Percentiles rank a stretch among this genome's conserved stretches.
Evolutionary conservation across 2,113 vertebrate species (phyloP).

Genomic region (Sisor rabdophorus): DNA sequence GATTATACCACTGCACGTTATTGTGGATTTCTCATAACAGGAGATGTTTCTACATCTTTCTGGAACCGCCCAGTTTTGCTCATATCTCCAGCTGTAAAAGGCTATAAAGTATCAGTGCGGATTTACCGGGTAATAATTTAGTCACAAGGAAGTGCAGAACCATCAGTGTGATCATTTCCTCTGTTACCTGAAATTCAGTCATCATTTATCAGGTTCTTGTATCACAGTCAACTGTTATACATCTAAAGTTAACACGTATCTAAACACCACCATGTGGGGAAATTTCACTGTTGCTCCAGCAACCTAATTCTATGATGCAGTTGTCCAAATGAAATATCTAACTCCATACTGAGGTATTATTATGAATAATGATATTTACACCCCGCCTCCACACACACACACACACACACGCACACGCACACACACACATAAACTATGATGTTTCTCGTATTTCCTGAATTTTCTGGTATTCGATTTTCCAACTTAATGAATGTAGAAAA

Average conservation of each 20-base stretch:
- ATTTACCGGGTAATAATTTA: not conserved
- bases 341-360: not conserved
- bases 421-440: not conserved
- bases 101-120: not conserved
- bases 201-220: not conserved
- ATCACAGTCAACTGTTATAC: not conserved
- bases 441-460: not conserved
- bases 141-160: no score
- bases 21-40: not conserved
- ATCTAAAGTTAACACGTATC: slow-evolving; percentile 22
- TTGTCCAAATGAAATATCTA: not conserved
- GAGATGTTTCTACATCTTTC: not conserved
- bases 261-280: not conserved
- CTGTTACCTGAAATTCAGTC: not conserved
- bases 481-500: slow-evolving; percentile 15
- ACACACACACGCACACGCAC: no score
- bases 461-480: not conserved
- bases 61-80: no score
- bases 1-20: no score
- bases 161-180: not conserved
- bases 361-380: not conserved
- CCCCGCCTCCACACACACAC: not conserved
- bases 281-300: not conserved
- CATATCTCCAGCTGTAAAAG: not conserved
- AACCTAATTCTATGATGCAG: not conserved